Evolutionary conservation across 2,888 invertebrate species (phyloP).

Genomic region (Gandaritis pyraliata): DNA sequence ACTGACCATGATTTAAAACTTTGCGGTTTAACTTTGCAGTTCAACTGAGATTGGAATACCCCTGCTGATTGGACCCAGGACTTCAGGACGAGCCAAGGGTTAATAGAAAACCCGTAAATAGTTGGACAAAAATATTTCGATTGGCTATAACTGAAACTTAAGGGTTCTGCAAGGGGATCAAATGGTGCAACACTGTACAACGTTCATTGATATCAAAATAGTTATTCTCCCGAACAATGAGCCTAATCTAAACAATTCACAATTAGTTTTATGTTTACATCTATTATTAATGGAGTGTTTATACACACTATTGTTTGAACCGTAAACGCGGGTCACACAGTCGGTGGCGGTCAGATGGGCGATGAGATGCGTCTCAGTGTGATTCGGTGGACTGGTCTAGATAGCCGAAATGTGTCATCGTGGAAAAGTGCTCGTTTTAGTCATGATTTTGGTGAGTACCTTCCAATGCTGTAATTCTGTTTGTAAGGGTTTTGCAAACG

Average conservation of each 20-base stretch:
- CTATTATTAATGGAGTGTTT: constrained; percentile 35
- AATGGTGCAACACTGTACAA: no score
- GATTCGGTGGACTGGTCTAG: constrained; percentile 26
- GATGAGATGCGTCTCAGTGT: constrained; percentile 48
- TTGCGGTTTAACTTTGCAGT: no score
- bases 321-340: constrained; percentile 46
- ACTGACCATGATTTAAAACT: no score
- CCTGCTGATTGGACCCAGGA: no score
- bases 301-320: constrained; percentile 53
- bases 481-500: no score
- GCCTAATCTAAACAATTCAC: constrained; percentile 8
- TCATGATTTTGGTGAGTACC: constrained; percentile 47
- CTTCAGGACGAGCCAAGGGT: no score
- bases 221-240: constrained; percentile 22
- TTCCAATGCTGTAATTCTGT: not conserved
- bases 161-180: no score
- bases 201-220: not conserved
- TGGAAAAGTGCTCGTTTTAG: constrained; percentile 27
- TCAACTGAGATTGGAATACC: no score
- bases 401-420: constrained; percentile 50
- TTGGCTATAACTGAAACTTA: no score
- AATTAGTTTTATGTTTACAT: constrained; percentile 8
- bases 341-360: constrained; percentile 30
- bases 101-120: no score
- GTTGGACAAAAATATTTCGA: no score